Conservation (phyloP, 2,797 vertebrate genomes). For the Decapterus maruadsi region DNA sequence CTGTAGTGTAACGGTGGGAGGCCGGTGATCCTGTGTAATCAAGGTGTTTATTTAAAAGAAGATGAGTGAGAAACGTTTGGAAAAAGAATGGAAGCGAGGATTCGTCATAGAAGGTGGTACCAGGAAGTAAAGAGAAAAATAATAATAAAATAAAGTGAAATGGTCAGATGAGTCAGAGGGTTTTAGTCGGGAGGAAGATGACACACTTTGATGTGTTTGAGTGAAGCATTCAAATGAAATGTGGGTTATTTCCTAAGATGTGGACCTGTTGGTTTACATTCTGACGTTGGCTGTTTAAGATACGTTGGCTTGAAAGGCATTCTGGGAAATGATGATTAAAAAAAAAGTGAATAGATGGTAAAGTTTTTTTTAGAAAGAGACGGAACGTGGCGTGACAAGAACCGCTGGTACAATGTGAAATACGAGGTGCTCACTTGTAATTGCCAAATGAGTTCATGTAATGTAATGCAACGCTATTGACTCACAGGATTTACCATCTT, state of each 20-base stretch:
- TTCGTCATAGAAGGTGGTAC: constrained; percentile 22
- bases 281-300: constrained; percentile 3
- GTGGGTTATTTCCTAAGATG: not conserved
- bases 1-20: constrained; percentile 36
- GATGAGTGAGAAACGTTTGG: constrained; percentile 10
- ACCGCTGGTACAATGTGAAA: constrained; percentile 38
- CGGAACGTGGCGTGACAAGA: constrained; percentile 15
- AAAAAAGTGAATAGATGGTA: constrained; percentile 18
- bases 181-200: constrained; percentile 23
- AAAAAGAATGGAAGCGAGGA: constrained; percentile 17
- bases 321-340: constrained; percentile 14
- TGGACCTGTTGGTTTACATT: not conserved
- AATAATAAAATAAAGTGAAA: not conserved
- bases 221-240: not conserved
- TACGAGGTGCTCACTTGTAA: constrained; percentile 12
- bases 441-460: not conserved
- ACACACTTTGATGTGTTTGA: constrained; percentile 1
- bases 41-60: constrained; percentile 41
- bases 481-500: constrained; percentile 31
- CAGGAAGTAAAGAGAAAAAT: constrained; percentile 27
- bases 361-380: constrained; percentile 8
- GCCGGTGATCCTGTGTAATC: constrained; percentile 24
- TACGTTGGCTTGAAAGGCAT: constrained; percentile 29
- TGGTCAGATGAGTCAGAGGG: constrained; percentile 26
- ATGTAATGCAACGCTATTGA: constrained; percentile 28